These are phyloP conservation scores for Aricia artaxerxes DNA, from an alignment of 2,888 invertebrate species.

Conservation along the genomic window DNA sequence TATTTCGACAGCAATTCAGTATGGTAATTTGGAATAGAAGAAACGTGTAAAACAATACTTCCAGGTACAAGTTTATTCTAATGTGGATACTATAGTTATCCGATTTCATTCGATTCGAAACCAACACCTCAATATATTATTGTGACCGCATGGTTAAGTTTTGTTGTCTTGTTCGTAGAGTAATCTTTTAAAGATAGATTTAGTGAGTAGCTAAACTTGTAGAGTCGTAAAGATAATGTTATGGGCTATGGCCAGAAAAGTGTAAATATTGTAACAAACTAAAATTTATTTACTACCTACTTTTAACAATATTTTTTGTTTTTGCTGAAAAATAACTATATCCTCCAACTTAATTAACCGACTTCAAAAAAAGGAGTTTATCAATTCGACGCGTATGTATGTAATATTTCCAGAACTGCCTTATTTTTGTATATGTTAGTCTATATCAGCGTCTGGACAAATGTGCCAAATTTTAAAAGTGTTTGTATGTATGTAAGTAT, in stretches of 20 bases:
- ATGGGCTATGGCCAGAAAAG: background rate
- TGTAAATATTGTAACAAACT: background rate
- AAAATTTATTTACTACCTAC: too few species aligned
- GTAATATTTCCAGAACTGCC: too few species aligned
- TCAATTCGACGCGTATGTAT: too few species aligned
- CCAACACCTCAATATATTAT: constrained; percentile 14
- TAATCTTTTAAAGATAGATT: background rate
- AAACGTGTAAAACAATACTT: background rate
- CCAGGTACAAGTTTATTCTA: constrained; percentile 21
- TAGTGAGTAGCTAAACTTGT: background rate
- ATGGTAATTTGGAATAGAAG: background rate
- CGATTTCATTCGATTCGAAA: constrained; percentile 16
- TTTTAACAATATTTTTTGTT: too few species aligned
- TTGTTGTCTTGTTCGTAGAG: background rate
- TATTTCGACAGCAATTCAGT: background rate
- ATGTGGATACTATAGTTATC: background rate
- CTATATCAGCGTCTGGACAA: too few species aligned
- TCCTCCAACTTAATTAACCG: too few species aligned
- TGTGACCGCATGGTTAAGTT: background rate
- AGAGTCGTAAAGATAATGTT: background rate
- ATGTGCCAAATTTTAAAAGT: too few species aligned
- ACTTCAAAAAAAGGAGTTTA: too few species aligned
- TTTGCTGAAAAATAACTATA: too few species aligned
- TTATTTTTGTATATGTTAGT: too few species aligned
- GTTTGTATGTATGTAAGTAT: too few species aligned